phyloP scores from a whole-genome alignment of 2,888 invertebrate species.

The Glyphotaelius pellucidus region DNA sequence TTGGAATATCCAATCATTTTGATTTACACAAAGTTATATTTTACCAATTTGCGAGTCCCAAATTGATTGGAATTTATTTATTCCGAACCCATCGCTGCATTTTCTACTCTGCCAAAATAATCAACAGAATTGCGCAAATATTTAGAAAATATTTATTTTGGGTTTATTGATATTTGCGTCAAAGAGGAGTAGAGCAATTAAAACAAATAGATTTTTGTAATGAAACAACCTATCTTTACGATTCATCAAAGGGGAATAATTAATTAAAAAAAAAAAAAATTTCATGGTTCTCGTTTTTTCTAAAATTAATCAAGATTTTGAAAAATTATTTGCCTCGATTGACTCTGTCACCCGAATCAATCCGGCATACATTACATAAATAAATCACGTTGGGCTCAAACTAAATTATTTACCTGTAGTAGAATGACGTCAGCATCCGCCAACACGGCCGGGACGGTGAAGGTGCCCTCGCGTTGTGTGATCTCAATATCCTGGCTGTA shows the following conservation, averaged over 20 bases:
- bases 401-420: slow-evolving; percentile 75
- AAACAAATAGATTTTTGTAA: background rate
- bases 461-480: slow-evolving; percentile 81
- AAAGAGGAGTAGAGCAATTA: background rate
- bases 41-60: background rate
- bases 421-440: slow-evolving; percentile 82
- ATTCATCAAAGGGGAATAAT: background rate
- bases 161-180: background rate
- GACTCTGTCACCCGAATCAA: too few relatives aligned
- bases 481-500: slow-evolving; percentile 85
- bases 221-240: background rate
- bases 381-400: too few relatives aligned
- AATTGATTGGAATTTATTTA: background rate
- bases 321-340: too few relatives aligned
- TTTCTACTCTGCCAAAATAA: too few relatives aligned
- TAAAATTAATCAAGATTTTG: too few relatives aligned
- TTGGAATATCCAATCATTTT: too few relatives aligned
- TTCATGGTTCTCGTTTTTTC: too few relatives aligned
- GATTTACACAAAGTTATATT: background rate
- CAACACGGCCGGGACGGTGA: slow-evolving; percentile 83
- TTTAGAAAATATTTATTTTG: background rate
- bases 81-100: background rate
- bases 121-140: background rate
- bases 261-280: too few relatives aligned
- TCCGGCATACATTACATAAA: too few relatives aligned